Evolutionary conservation across 2,888 invertebrate genomes (phyloP).

Genomic region (Meiosimyza decipiens): DNA sequence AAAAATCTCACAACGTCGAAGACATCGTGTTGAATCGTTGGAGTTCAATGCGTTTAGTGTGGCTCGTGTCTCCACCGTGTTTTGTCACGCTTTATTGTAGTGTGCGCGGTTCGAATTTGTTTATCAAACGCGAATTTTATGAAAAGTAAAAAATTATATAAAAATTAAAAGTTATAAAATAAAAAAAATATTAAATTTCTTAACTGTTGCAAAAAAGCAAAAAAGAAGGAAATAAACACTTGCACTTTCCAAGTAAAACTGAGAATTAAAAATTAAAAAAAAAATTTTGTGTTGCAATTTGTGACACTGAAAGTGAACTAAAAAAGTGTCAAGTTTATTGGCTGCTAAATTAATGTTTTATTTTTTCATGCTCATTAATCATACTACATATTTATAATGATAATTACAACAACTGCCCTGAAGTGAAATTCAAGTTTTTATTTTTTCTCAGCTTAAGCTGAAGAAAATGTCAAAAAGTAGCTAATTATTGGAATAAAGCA

Average conservation of each 20-base stretch:
- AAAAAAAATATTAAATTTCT: background rate
- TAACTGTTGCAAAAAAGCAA: background rate
- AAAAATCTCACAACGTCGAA: conserved; percentile 35
- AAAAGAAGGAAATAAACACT: no score
- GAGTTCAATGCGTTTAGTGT: conserved; percentile 64
- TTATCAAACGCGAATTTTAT: background rate
- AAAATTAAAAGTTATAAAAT: background rate
- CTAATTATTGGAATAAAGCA: background rate
- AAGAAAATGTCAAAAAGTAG: background rate
- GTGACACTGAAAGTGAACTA: no score
- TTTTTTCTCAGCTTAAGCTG: background rate
- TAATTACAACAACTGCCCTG: conserved; percentile 11
- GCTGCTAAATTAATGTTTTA: no score
- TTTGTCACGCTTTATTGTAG: conserved; percentile 59
- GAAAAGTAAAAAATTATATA: background rate
- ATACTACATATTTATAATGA: background rate
- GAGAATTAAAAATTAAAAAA: conserved; percentile 1
- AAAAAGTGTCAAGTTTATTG: no score
- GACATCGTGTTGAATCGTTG: conserved; percentile 61
- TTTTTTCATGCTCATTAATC: no score
- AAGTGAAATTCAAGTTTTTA: background rate
- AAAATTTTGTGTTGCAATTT: background rate
- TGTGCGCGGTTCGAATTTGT: conserved; percentile 1
- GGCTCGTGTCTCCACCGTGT: conserved; percentile 67
- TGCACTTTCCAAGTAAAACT: no score